phyloP scores from a whole-genome alignment of 2,888 invertebrate genomes.

The Leptinotarsa tumamoca region DNA sequence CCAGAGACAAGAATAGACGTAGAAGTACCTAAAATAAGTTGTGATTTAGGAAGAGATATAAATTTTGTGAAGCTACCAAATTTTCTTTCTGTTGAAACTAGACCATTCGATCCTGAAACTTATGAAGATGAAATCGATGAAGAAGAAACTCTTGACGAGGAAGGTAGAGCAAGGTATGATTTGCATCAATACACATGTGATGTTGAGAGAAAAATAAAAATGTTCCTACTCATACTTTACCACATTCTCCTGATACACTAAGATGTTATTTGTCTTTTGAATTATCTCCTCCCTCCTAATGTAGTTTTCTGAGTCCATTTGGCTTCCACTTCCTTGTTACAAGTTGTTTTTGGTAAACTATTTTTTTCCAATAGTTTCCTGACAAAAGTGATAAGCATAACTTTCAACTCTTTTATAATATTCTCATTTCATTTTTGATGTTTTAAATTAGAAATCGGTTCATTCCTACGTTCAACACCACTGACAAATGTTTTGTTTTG shows the following conservation, averaged over 20 bases:
- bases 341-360: too few relatives aligned
- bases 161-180: slow-evolving; percentile 87
- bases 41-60: slow-evolving; percentile 90
- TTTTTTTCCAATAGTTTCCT: too few relatives aligned
- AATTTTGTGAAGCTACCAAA: slow-evolving; percentile 98
- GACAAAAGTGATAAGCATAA: too few relatives aligned
- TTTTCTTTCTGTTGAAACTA: slow-evolving; percentile 96
- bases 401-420: too few relatives aligned
- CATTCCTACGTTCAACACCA: too few relatives aligned
- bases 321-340: too few relatives aligned
- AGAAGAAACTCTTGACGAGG: slow-evolving; percentile 97
- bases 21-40: slow-evolving; percentile 94
- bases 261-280: too few relatives aligned
- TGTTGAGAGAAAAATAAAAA: neutral
- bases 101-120: slow-evolving; percentile 93
- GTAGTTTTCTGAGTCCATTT: too few relatives aligned
- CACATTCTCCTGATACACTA: too few relatives aligned
- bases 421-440: neutral
- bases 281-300: too few relatives aligned
- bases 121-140: slow-evolving; percentile 99
- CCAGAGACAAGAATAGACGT: slow-evolving; percentile 97
- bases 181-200: slow-evolving; percentile 3
- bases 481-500: too few relatives aligned
- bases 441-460: neutral
- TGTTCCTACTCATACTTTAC: too few relatives aligned